A percentile compares a stretch with the other conserved stretches of the same genome.
Conservation (phyloP, 2,888 invertebrate genomes). For the Hipparchia semele region DNA sequence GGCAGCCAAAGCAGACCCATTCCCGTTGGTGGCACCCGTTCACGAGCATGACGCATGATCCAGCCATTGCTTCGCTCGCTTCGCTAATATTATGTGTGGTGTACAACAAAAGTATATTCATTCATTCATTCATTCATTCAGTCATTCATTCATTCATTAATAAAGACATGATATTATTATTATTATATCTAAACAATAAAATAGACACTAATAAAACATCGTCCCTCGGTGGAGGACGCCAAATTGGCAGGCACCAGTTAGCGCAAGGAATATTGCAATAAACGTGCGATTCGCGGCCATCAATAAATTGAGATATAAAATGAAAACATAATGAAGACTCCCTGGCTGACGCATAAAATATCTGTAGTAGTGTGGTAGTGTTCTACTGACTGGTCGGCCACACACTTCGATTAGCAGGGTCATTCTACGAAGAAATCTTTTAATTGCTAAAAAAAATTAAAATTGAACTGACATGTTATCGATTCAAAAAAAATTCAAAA, state of each 20-base stretch:
- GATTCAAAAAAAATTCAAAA: too few relatives aligned
- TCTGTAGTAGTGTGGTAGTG: constrained; percentile 36
- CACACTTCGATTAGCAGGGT: constrained; percentile 42
- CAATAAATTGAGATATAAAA: constrained; percentile 46
- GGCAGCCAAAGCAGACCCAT: too few relatives aligned
- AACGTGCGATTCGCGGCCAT: constrained; percentile 22
- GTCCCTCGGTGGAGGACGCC: neutral
- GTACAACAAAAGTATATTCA: too few relatives aligned
- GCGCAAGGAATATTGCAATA: neutral
- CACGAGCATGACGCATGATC: too few relatives aligned
- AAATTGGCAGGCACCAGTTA: constrained; percentile 1
- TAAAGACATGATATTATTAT: neutral
- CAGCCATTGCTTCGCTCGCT: too few relatives aligned
- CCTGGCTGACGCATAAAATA: constrained; percentile 44
- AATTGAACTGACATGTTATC: too few relatives aligned
- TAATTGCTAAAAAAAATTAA: too few relatives aligned
- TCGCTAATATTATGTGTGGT: too few relatives aligned
- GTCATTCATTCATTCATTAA: too few relatives aligned
- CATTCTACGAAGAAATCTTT: constrained; percentile 39
- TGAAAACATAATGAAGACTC: constrained; percentile 41
- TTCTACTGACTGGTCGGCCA: constrained; percentile 43
- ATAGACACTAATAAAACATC: neutral
- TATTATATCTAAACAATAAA: neutral
- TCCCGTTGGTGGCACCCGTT: too few relatives aligned
- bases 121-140: too few relatives aligned